Conservation (phyloP, 2,888 invertebrate genomes). For the Monoplex corrugatus region DNA sequence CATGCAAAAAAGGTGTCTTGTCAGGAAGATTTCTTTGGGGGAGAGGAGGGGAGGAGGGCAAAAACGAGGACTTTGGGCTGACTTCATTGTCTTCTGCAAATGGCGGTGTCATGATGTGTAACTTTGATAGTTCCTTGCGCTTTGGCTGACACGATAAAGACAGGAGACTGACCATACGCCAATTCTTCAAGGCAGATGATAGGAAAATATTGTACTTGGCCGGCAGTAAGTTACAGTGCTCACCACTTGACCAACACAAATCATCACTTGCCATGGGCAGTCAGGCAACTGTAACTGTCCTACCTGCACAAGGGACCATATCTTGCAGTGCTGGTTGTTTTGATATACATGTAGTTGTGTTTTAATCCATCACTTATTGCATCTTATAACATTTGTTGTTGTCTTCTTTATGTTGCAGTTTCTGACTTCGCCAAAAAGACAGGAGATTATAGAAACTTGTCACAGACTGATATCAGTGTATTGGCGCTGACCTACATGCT, state of each 20-base stretch:
- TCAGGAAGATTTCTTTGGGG: no score
- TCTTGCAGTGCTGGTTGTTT: not conserved
- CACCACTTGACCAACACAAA: not conserved
- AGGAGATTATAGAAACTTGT: conserved; percentile 96
- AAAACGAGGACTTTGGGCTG: no score
- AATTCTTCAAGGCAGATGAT: no score
- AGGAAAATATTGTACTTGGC: not conserved
- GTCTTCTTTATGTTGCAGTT: conserved; percentile 83
- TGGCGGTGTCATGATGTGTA: no score
- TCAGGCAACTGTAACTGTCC: not conserved
- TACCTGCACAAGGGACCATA: not conserved
- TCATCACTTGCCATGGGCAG: not conserved
- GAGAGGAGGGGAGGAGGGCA: no score
- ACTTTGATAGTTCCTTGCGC: no score
- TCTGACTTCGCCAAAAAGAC: conserved; percentile 97
- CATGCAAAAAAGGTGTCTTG: no score
- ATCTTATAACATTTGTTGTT: not conserved
- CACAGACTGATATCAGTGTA: conserved; percentile 95
- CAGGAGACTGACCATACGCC: no score
- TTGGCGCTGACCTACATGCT: conserved; percentile 96
- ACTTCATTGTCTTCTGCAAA: no score
- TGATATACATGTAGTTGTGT: not conserved
- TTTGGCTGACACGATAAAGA: no score
- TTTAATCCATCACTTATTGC: not conserved
- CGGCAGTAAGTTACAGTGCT: not conserved